Evolutionary conservation across 1,140 invertebrate species (phyloP).

Genomic region (Nebria ingens): DNA sequence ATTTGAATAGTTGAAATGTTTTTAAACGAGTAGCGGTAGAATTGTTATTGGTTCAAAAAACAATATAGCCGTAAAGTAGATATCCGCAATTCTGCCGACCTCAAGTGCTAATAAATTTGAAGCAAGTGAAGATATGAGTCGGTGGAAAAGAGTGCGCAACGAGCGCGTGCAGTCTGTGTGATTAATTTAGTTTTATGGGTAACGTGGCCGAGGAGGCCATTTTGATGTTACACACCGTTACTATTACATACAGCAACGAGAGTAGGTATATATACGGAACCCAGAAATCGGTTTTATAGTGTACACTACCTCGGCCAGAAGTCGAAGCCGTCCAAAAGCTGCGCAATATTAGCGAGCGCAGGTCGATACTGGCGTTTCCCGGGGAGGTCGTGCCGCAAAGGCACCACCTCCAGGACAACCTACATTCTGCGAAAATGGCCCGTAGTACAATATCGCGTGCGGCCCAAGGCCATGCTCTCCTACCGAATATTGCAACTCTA

Average conservation of each 20-base stretch:
- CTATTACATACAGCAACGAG: no score
- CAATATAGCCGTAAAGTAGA: no score
- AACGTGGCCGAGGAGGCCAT: background rate
- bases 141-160: background rate
- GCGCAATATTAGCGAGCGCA: background rate
- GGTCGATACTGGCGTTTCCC: background rate
- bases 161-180: background rate
- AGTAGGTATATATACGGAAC: no score
- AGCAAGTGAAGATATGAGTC: background rate
- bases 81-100: no score
- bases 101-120: background rate
- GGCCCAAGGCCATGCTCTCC: no score
- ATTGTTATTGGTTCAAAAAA: no score
- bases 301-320: background rate
- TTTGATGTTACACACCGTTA: constrained; percentile 4
- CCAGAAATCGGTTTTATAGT: background rate
- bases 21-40: no score
- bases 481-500: no score
- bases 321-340: background rate
- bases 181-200: background rate
- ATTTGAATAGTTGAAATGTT: no score
- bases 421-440: background rate
- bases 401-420: background rate
- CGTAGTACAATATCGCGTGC: no score
- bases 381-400: background rate